Percentiles rank a stretch among this genome's conserved stretches.
Conservation (phyloP, 2,888 invertebrate genomes). For the Drosophila pullipes region DNA sequence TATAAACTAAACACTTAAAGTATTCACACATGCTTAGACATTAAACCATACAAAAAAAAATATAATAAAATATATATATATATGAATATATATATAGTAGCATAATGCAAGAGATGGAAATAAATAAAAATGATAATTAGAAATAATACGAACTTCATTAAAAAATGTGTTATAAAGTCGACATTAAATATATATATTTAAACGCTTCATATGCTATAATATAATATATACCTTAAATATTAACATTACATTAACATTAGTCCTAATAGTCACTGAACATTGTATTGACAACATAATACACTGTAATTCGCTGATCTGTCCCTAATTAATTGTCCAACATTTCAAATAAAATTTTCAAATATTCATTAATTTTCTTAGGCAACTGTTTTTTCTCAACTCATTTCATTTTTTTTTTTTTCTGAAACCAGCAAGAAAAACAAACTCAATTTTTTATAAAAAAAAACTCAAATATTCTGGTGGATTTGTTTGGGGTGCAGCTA, state of each 20-base stretch:
- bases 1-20: slow-evolving; percentile 55
- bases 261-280: slow-evolving; percentile 74
- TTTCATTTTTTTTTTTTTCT: background rate
- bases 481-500: background rate
- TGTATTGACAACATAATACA: slow-evolving; percentile 36
- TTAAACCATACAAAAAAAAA: slow-evolving; percentile 51
- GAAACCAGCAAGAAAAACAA: background rate
- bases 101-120: slow-evolving; percentile 42
- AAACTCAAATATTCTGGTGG: background rate
- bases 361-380: background rate
- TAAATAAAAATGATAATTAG: slow-evolving; percentile 40
- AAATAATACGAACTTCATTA: slow-evolving; percentile 53
- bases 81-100: slow-evolving; percentile 16
- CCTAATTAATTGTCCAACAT: background rate
- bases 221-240: slow-evolving; percentile 48
- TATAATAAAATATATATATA: slow-evolving; percentile 37
- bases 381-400: background rate
- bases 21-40: slow-evolving; percentile 69
- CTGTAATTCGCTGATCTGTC: slow-evolving; percentile 5
- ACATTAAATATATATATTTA: slow-evolving; percentile 71
- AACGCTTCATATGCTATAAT: slow-evolving; percentile 77
- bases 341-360: background rate
- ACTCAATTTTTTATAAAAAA: background rate
- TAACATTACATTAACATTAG: slow-evolving; percentile 68
- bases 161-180: slow-evolving; percentile 62